Conservation (phyloP, 2,797 vertebrate genomes). For the Myotis vivesi region DNA sequence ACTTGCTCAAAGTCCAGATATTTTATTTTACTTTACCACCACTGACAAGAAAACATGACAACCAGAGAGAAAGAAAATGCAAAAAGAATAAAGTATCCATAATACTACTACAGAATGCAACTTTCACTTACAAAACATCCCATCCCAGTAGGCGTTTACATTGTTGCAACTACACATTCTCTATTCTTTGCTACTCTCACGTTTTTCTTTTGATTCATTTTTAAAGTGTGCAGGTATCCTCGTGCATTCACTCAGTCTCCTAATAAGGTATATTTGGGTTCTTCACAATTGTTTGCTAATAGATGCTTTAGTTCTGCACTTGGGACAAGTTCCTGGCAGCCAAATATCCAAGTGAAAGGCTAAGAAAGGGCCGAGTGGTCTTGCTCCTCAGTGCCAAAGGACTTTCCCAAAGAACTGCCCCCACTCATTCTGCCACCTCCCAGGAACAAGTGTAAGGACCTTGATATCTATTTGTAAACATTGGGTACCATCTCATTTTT, state of each 20-base stretch:
- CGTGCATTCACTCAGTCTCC: not conserved
- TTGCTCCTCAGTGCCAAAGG: not conserved
- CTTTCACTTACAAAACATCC: not conserved
- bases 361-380: not conserved
- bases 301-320: not conserved
- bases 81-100: not conserved
- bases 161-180: not conserved
- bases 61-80: not conserved
- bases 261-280: not conserved
- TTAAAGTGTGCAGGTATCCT: not conserved
- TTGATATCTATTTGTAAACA: not conserved
- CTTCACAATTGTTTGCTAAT: not conserved
- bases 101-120: not conserved
- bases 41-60: not conserved
- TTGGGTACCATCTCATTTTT: not conserved
- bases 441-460: not conserved
- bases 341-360: not conserved
- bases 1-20: constrained; percentile 5
- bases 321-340: not conserved
- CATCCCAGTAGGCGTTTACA: not conserved
- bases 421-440: not conserved
- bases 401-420: not conserved
- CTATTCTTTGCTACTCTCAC: not conserved
- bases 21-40: not conserved
- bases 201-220: not conserved